A percentile compares a stretch with the other conserved stretches of the same genome.
Evolutionary conservation across 2,888 invertebrate species (phyloP).

Genomic region (Cosmia trapezina): DNA sequence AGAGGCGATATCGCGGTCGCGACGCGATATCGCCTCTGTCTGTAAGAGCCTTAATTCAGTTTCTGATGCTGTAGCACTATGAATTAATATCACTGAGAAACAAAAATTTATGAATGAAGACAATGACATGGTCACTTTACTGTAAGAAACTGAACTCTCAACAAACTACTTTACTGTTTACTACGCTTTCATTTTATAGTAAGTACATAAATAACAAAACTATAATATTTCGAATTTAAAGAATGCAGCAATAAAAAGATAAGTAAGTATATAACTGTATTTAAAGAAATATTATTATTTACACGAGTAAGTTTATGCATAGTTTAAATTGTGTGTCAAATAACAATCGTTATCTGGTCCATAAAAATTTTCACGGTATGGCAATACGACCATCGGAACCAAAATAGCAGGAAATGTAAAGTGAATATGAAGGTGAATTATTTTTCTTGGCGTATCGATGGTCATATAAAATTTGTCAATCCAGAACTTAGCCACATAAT

Average conservation of each 20-base stretch:
- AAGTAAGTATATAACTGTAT: background rate
- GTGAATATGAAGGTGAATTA: background rate
- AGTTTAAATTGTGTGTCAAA: background rate
- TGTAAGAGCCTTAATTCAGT: too few species aligned
- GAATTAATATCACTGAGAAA: constrained; percentile 11
- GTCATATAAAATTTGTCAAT: background rate
- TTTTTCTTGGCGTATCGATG: background rate
- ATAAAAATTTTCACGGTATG: background rate
- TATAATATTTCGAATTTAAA: background rate
- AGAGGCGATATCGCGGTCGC: too few species aligned
- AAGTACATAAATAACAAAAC: too few species aligned
- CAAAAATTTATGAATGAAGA: constrained; percentile 4
- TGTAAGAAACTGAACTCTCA: background rate
- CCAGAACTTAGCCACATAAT: background rate
- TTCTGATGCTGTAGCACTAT: background rate
- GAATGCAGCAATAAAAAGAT: constrained; percentile 5
- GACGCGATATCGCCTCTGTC: too few species aligned
- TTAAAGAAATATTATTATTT: background rate
- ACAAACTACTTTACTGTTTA: background rate
- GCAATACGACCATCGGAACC: background rate
- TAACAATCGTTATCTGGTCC: background rate
- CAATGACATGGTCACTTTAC: constrained; percentile 2
- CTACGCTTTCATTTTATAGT: constrained; percentile 9
- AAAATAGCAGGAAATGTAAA: background rate
- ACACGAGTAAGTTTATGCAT: constrained; percentile 4